Evolutionary conservation across 2,888 invertebrate genomes (phyloP).

Genomic region (Megamerina dolium): DNA sequence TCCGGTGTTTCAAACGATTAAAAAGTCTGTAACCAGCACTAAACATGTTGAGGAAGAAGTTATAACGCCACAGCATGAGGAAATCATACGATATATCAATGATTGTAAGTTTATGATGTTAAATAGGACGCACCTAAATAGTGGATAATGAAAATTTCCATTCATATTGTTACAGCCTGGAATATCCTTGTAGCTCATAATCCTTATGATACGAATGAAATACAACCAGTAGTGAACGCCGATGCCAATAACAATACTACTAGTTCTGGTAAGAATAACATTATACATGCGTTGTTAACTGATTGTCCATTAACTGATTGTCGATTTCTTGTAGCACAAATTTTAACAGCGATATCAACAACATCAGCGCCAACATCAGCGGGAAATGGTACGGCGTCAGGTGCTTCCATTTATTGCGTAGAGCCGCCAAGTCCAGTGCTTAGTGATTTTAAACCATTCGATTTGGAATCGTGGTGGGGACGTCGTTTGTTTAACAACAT

Average conservation of each 20-base stretch:
- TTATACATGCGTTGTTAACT: too few relatives aligned
- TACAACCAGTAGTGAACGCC: neutral
- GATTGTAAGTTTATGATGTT: conserved; percentile 64
- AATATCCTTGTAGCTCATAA: conserved; percentile 48
- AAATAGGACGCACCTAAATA: neutral
- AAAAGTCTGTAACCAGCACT: conserved; percentile 48
- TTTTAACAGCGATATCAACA: conserved; percentile 13
- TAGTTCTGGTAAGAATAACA: too few relatives aligned
- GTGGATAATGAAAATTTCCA: neutral
- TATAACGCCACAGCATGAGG: conserved; percentile 75
- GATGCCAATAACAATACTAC: too few relatives aligned
- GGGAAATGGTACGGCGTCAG: conserved; percentile 25
- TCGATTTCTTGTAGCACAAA: too few relatives aligned
- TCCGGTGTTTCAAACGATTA: conserved; percentile 64
- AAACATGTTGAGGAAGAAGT: conserved; percentile 51
- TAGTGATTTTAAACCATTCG: conserved; percentile 81
- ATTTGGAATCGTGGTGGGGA: conserved; percentile 88
- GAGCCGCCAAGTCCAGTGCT: conserved; percentile 66
- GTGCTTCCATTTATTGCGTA: conserved; percentile 59
- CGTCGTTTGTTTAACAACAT: conserved; percentile 78
- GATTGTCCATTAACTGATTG: too few relatives aligned
- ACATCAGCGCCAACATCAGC: conserved; percentile 35
- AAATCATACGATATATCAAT: conserved; percentile 78
- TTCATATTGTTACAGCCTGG: conserved; percentile 36
- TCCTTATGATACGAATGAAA: conserved; percentile 41